Conservation (phyloP, 2,113 vertebrate species). For the Microcebus tavaratra region DNA sequence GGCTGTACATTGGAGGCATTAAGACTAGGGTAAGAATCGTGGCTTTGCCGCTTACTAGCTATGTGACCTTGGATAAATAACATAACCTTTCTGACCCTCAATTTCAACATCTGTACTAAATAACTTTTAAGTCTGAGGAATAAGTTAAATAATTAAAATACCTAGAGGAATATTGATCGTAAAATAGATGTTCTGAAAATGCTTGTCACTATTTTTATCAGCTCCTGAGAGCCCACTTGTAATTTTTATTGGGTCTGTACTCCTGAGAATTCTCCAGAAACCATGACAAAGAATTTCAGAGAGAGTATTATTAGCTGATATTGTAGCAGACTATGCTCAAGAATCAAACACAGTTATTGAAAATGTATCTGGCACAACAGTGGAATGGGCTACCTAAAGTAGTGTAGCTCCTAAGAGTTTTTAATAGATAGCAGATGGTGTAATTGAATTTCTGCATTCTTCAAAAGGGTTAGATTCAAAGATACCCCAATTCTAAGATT, state of each 20-base stretch:
- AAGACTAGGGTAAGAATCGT: not conserved
- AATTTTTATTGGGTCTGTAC: not conserved
- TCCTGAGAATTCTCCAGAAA: not conserved
- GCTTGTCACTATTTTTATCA: not conserved
- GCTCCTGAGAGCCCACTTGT: not conserved
- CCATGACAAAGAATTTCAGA: not conserved
- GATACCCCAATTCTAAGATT: not conserved
- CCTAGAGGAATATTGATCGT: not conserved
- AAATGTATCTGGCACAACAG: not conserved
- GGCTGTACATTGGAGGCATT: not conserved
- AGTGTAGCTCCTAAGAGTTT: not conserved
- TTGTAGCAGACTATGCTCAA: not conserved
- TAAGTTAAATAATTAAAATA: constrained; percentile 16
- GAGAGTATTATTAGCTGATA: not conserved
- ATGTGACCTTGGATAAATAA: not conserved
- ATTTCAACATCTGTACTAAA: not conserved
- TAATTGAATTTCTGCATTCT: not conserved
- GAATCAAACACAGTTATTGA: not conserved
- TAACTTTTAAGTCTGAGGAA: not conserved
- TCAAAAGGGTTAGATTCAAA: not conserved
- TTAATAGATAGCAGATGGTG: not conserved
- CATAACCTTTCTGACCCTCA: not conserved
- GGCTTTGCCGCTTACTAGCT: not conserved
- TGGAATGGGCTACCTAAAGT: not conserved
- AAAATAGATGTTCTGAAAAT: constrained; percentile 4